phyloP scores from a whole-genome alignment of 2,113 vertebrate species.

The Scomber japonicus region DNA sequence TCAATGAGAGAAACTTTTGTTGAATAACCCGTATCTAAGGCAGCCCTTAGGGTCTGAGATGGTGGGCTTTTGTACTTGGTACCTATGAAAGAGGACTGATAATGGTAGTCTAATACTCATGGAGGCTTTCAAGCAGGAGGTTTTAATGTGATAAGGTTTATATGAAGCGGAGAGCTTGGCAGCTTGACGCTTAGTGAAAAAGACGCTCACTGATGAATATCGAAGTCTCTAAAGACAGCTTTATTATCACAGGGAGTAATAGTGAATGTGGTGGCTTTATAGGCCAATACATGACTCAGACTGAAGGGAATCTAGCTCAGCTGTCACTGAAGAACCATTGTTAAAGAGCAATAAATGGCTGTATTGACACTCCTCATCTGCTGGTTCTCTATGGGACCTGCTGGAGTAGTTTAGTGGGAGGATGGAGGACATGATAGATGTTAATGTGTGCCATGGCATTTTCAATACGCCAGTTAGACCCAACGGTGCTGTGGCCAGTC shows the following conservation, averaged over 20 bases:
- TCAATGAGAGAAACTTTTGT: slow-evolving; percentile 38
- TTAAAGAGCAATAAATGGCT: slow-evolving; percentile 74
- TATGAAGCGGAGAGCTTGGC: slow-evolving; percentile 41
- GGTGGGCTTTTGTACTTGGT: slow-evolving; percentile 48
- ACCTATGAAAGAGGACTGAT: slow-evolving; percentile 29
- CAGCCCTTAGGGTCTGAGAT: background rate
- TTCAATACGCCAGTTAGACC: slow-evolving; percentile 25
- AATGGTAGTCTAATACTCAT: slow-evolving; percentile 47
- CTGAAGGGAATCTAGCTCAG: slow-evolving; percentile 67
- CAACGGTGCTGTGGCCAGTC: background rate
- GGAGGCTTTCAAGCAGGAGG: slow-evolving; percentile 18
- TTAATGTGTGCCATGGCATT: slow-evolving; percentile 15
- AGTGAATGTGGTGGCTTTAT: slow-evolving; percentile 40
- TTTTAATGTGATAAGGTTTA: slow-evolving; percentile 53
- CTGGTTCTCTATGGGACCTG: slow-evolving; percentile 47
- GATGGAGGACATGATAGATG: slow-evolving; percentile 50
- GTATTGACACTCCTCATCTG: slow-evolving; percentile 72
- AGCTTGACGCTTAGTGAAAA: slow-evolving; percentile 53
- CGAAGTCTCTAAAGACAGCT: slow-evolving; percentile 39
- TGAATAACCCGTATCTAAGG: slow-evolving; percentile 20
- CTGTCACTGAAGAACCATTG: slow-evolving; percentile 78
- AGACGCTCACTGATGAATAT: slow-evolving; percentile 39
- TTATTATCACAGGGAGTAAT: slow-evolving; percentile 50
- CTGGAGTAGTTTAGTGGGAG: slow-evolving; percentile 58
- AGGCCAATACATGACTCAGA: slow-evolving; percentile 74